phyloP scores from a whole-genome alignment of 2,113 vertebrate species.

The Hemibates koningsi region DNA sequence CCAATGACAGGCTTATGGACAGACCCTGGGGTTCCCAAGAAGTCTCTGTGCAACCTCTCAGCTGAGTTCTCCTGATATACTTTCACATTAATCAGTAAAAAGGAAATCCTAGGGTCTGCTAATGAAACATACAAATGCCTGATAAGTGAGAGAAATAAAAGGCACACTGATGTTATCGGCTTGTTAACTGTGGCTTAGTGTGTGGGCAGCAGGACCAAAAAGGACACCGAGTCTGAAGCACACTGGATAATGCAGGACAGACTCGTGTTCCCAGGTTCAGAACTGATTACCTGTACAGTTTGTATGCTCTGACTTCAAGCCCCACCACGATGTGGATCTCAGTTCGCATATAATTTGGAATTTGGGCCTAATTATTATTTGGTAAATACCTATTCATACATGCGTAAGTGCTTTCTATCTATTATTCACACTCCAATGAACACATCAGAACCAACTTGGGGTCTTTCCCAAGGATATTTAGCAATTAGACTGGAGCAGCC shows the following conservation, averaged over 20 bases:
- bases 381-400: neutral
- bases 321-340: neutral
- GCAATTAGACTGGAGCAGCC: neutral
- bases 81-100: neutral
- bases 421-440: neutral
- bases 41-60: neutral
- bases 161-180: neutral
- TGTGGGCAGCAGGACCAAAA: neutral
- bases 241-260: neutral
- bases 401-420: neutral
- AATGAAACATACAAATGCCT: neutral
- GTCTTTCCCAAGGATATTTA: neutral
- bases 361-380: neutral
- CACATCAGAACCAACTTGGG: neutral
- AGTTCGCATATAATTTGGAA: neutral
- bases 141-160: neutral
- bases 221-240: accelerated
- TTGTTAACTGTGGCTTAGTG: neutral
- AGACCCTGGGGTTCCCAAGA: neutral
- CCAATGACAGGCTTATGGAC: neutral
- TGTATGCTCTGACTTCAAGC: neutral
- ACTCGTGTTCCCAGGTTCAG: neutral
- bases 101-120: neutral
- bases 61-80: neutral
- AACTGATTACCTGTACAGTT: neutral